Evolutionary conservation across 1,140 invertebrate species (phyloP), one percentile per base, ranked within the genome.

Genomic region (Nephila pilipes): DNA sequence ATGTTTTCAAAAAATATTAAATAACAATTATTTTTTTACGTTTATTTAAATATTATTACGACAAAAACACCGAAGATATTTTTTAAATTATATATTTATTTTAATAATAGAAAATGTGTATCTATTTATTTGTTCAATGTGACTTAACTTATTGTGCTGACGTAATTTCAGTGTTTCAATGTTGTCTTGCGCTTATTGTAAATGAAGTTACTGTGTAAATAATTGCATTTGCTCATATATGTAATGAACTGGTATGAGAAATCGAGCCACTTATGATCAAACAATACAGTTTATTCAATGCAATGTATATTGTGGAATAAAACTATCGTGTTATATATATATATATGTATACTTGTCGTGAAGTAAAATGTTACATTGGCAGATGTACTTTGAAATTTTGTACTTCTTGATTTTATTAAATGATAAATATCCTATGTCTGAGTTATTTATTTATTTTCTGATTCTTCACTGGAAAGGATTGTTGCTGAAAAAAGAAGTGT

Each of bases 331-430:
- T 75, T 75, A 36, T 65, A 25, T 65, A 32, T 75, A 29, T 36
- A 32, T 32, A 18, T 75, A 36, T 65, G 29, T 75, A 29, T 36
- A 32, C 29, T 75, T 75, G 29, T 75, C 69, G 29, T 36, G 14
- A 29, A 83, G 54, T 83, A 8, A 38, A 18, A 55, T 83, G 81
- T 83, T 55, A 32, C 46, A 83, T 57, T 36, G 81, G 81, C 46
- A 25, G 12, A 83, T 54, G 46, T 55, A 75, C 25, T 75, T 83
- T 83, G 36, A 58, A 63, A 87, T 63, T 87, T 87, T 87, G 85
- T 87, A 87, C 57, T 63, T 55, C 57, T 87, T 87, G 58, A 87
- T 87, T 87, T 87, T 87, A 87, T 65, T 87, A 87, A 87, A 65
- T 38, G 58, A 63, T 87, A 38, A 46, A 87, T 60, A 87, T 87